Base-by-base conservation (phyloP, 37 sponge, comb jelly and placozoan species). In the Halisarca cf. caerulea region DNA sequence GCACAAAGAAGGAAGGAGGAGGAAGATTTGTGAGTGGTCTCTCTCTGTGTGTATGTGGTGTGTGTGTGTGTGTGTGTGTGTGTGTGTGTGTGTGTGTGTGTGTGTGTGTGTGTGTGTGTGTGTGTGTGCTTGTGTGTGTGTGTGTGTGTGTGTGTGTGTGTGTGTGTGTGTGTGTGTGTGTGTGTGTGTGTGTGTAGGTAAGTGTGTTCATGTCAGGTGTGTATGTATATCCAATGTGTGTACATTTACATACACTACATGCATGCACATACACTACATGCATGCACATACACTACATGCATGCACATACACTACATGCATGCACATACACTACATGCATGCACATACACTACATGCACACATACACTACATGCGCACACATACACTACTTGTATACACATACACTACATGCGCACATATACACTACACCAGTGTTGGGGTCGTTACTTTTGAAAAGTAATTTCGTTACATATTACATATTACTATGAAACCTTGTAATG, bases 101-200 rank as follows among this genome's bases (percentile, higher is more conserved):
- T n/a, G 55, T 79, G 14, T 45, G 53, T 45, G 27, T 45, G 80
- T 79, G 80, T 45, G 80, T 79, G 14, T 79, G 80, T 79, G 57
- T 79, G 80, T 79, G 27, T 47, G 80, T 41, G 53, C 64, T 7
- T 61, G n/a, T 61, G 30, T 27, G 6, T 15, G 6, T 27, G 15
- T 27, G 15, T 27, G 5, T 47, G 51, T 6, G 51, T 47, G 51
- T 82, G 64, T 9, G 39, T n/a, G n/a, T 3, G 39, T 7, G 2
- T 2, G 38, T 61, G 82, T 82, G 64, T 82, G 82, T 82, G 82
- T 59, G 27, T 33, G 21, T 33, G 41, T 59, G 51, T 79, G 74
- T 85, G 80, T 59, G 43, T 53, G 2, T 9, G 44, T 53, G 33
- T 80, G 77, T 69, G n/a, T 72, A 34, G 30, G n/a, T 44, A 35